phyloP scores from a whole-genome alignment of 2,888 invertebrate species.

The Xiphydria camelus region DNA sequence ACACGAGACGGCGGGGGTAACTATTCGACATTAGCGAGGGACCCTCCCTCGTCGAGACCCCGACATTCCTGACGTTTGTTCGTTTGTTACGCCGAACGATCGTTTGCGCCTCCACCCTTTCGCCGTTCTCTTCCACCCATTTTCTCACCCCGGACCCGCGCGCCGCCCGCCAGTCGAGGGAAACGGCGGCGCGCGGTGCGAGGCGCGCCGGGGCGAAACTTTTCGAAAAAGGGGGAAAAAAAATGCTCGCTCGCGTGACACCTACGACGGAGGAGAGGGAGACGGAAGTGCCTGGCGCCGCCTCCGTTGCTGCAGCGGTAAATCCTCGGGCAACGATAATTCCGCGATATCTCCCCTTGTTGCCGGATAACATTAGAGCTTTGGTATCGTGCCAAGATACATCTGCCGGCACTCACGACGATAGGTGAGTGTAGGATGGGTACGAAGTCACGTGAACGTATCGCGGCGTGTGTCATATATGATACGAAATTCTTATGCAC shows the following conservation, averaged over 20 bases:
- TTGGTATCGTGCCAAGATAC: constrained; percentile 47
- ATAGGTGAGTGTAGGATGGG: no score
- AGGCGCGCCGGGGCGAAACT: constrained; percentile 21
- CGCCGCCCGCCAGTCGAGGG: constrained; percentile 14
- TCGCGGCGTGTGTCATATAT: no score
- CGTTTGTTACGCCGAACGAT: constrained; percentile 21
- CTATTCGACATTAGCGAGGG: no score
- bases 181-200: constrained; percentile 19
- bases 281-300: constrained; percentile 22
- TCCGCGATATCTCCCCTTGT: constrained; percentile 32
- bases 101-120: constrained; percentile 18
- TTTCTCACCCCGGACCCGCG: no score
- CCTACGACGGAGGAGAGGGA: no score
- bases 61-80: neutral
- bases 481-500: no score
- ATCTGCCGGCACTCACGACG: constrained; percentile 37
- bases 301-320: constrained; percentile 27
- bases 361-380: constrained; percentile 47
- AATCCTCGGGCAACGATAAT: constrained; percentile 42
- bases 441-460: no score
- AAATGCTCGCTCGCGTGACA: constrained; percentile 21
- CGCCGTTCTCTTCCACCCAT: no score
- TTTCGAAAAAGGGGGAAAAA: constrained; percentile 13
- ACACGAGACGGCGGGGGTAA: no score
- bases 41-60: no score